These are phyloP conservation scores for Natator depressus DNA, from an alignment of 2,113 vertebrate genomes.

Conservation along the genomic window DNA sequence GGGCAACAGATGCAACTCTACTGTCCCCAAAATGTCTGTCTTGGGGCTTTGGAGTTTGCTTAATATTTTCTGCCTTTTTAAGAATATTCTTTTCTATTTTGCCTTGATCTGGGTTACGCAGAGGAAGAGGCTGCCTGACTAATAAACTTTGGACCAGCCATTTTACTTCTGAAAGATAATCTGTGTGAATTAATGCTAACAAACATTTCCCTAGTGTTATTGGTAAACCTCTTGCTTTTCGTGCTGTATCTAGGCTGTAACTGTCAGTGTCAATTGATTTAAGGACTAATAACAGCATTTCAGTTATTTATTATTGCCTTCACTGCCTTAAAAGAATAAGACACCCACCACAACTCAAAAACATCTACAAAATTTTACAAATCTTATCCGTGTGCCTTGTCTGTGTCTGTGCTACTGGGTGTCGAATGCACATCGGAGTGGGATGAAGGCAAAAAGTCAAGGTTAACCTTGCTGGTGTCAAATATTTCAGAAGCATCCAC, in stretches of 20 bases:
- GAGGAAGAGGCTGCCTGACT: not conserved
- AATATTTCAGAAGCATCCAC: not conserved
- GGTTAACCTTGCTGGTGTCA: not conserved
- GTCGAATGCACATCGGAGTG: fast-evolving
- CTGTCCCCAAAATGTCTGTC: not conserved
- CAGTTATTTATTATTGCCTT: not conserved
- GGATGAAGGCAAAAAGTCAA: not conserved
- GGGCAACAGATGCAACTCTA: not conserved
- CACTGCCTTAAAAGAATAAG: not conserved
- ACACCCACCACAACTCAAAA: not conserved
- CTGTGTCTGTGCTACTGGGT: fast-evolving
- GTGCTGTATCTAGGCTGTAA: not conserved
- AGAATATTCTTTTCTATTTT: not conserved
- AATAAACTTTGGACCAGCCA: not conserved
- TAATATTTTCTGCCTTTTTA: not conserved
- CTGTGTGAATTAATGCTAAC: not conserved
- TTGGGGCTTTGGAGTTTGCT: not conserved
- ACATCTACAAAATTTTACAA: not conserved
- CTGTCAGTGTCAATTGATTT: not conserved
- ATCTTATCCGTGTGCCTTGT: fast-evolving
- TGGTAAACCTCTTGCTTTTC: not conserved
- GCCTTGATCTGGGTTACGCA: fast-evolving
- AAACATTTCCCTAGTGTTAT: not conserved
- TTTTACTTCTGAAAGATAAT: not conserved
- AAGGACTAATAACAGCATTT: not conserved